Percentiles rank a stretch among this genome's conserved stretches.
phyloP scores from a whole-genome alignment of 2,888 invertebrate genomes.

The Leptinotarsa rubiginosa region DNA sequence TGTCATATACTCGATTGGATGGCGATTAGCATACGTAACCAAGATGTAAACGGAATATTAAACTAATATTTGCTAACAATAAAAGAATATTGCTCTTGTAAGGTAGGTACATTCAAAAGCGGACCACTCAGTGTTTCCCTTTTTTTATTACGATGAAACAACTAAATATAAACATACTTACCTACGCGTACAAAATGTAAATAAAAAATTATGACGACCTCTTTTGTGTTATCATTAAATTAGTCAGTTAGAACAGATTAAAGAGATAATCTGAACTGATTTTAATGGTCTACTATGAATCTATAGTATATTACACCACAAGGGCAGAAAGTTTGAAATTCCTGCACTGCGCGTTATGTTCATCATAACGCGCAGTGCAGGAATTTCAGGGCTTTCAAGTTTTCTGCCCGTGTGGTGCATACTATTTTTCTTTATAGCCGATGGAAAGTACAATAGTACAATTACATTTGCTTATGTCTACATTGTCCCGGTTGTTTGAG shows the following conservation, averaged over 20 bases:
- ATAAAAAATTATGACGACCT: slow-evolving; percentile 10
- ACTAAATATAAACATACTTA: slow-evolving; percentile 26
- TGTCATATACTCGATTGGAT: slow-evolving; percentile 21
- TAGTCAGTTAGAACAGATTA: neutral
- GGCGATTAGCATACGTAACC: slow-evolving; percentile 36
- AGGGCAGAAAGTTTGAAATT: too few species aligned
- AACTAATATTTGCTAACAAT: slow-evolving; percentile 48
- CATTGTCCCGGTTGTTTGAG: too few species aligned
- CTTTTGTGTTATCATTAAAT: slow-evolving; percentile 8
- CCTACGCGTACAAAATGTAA: slow-evolving; percentile 20
- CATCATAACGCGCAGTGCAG: too few species aligned
- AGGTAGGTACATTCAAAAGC: slow-evolving; percentile 26
- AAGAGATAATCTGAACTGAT: neutral
- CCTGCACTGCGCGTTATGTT: too few species aligned
- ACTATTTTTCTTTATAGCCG: too few species aligned
- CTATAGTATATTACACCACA: too few species aligned
- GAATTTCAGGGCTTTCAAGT: too few species aligned
- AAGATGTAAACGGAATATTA: slow-evolving; percentile 45
- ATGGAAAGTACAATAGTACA: too few species aligned
- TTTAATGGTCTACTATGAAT: neutral
- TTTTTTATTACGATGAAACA: slow-evolving; percentile 31
- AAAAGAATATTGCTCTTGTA: slow-evolving; percentile 39
- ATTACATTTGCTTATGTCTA: too few species aligned
- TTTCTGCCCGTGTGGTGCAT: too few species aligned
- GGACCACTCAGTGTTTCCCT: slow-evolving; percentile 33